Percentiles rank a stretch among this genome's conserved stretches.
Conservation (phyloP, 2,113 vertebrate genomes). For the Equus przewalskii region DNA sequence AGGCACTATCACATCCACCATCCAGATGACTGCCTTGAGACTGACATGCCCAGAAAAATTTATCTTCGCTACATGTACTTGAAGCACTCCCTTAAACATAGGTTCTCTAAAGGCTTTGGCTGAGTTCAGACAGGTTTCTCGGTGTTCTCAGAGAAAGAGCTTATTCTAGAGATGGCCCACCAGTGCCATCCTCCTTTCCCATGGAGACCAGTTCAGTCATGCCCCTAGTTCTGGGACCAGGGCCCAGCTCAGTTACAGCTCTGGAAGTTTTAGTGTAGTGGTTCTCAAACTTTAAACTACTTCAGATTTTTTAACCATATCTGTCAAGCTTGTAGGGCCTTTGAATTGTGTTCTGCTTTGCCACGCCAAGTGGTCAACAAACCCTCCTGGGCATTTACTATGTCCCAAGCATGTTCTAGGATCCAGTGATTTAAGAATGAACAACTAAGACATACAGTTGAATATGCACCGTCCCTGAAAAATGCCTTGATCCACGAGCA, state of each 20-base stretch:
- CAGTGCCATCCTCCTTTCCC: background rate
- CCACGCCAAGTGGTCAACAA: background rate
- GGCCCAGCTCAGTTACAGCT: background rate
- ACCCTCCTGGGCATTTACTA: background rate
- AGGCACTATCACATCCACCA: background rate
- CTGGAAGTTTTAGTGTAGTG: background rate
- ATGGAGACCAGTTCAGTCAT: background rate
- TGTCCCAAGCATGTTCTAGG: background rate
- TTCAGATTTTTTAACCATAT: background rate
- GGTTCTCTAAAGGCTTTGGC: background rate
- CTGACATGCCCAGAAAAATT: background rate
- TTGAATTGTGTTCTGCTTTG: background rate
- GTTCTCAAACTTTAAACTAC: background rate
- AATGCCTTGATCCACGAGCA: background rate
- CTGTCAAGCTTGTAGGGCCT: background rate
- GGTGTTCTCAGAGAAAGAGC: background rate
- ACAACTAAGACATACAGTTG: background rate
- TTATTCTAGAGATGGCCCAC: background rate
- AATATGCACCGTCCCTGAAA: background rate
- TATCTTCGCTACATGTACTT: background rate
- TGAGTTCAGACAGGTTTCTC: background rate
- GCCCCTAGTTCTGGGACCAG: background rate
- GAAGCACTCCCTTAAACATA: background rate
- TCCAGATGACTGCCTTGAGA: background rate
- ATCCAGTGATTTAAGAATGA: background rate